Evolutionary conservation across 2,888 invertebrate genomes (phyloP), one percentile per base, ranked within the genome.

Genomic region (Pantelozetes paolii): DNA sequence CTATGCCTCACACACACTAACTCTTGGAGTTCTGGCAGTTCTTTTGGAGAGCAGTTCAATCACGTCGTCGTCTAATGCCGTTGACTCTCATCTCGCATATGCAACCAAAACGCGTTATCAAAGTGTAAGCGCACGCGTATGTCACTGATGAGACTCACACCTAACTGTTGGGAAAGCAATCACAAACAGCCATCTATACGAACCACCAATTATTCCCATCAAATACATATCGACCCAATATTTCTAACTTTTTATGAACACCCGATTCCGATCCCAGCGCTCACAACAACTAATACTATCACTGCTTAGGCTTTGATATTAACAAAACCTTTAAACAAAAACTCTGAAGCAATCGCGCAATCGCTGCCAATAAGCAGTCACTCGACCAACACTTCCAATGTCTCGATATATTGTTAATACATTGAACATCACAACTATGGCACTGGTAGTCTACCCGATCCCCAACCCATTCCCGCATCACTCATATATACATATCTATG

Each of bases 41-140:
- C n/a, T n/a, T n/a, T n/a, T n/a, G n/a, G 32, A 30, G 32, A 64
- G 15, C 64, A 64, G 64, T 64, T 64, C 64, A 64, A 64, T 64
- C 64, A 64, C 64, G 64, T 64, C 59, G 6, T 62, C 64, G 32
- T 64, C 36, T 64, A 64, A 64, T 64, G 32, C 64, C 64, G 64
- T 64, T 64, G 64, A 64, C 64, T 64, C 64, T 32, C 13, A 64
- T 64, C 64, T 64, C 64, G 64, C 64, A 64, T 64, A 64, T 64
- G 64, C 64, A 64, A 50, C 64, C 64, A n/a, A 64, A 64, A 64
- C 64, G 64, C 64, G 64, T 64, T 64, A 64, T 64, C 36, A 11
- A 36, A 15, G 20, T 36, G 32, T 64, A 20, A 64, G 64, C 64
- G 64, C 64, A 64, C 64, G 64, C 64, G 64, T 64, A 9, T 28